These are phyloP conservation scores for Synaphobranchus kaupii DNA, from an alignment of 2,797 vertebrate species.

Conservation along the genomic window DNA sequence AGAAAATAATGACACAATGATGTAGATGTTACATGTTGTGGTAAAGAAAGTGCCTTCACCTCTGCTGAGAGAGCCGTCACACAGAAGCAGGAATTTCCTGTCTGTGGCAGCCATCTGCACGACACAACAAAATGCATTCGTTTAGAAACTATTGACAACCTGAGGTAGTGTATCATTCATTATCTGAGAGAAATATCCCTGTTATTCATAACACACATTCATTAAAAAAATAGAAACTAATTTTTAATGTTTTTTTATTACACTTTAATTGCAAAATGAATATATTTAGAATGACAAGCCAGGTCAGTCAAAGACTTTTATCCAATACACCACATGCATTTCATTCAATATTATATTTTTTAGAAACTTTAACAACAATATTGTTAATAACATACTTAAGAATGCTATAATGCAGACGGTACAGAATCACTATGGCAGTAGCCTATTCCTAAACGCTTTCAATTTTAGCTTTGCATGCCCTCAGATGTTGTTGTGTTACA, in stretches of 20 bases:
- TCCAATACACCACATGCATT: no score
- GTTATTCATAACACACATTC: background rate
- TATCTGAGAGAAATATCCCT: background rate
- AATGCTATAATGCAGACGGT: no score
- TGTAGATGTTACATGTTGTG: background rate
- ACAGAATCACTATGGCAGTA: no score
- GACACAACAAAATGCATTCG: background rate
- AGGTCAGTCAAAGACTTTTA: no score
- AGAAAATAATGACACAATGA: background rate
- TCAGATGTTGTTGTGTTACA: background rate
- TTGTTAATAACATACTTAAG: no score
- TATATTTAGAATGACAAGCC: no score
- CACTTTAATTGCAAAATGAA: no score
- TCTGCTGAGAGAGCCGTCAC: background rate
- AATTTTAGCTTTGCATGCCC: background rate
- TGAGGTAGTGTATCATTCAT: background rate
- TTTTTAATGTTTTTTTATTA: no score
- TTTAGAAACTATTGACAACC: background rate
- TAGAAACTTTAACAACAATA: no score
- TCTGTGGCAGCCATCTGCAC: background rate
- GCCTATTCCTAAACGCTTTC: background rate
- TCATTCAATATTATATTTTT: no score
- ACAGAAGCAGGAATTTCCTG: background rate
- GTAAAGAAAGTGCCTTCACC: background rate
- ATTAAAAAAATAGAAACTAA: background rate